phyloP scores from a whole-genome alignment of 2,113 vertebrate genomes.

The Ascaphus truei region DNA sequence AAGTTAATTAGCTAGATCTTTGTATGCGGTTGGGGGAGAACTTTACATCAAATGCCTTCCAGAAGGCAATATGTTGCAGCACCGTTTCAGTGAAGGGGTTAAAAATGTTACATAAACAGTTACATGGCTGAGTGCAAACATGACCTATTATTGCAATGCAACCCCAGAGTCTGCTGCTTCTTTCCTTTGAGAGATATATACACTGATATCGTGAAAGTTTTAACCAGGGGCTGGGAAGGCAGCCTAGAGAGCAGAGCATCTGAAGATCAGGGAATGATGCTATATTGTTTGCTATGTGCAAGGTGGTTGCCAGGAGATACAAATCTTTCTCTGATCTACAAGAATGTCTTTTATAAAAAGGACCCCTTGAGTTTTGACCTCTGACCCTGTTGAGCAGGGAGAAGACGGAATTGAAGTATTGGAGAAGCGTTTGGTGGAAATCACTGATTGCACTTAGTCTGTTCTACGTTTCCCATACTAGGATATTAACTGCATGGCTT shows the following conservation, averaged over 20 bases:
- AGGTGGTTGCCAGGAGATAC: neutral
- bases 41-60: too few species aligned
- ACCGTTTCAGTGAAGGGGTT: too few species aligned
- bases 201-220: too few species aligned
- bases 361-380: neutral
- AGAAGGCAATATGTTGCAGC: too few species aligned
- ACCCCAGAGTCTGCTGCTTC: too few species aligned
- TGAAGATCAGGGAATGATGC: neutral
- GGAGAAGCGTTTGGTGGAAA: neutral
- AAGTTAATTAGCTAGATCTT: too few species aligned
- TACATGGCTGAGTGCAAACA: too few species aligned
- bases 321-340: conserved; percentile 7
- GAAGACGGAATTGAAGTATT: neutral
- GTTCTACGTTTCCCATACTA: conserved; percentile 11
- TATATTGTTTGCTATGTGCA: neutral
- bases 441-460: conserved; percentile 10
- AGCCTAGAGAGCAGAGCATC: neutral
- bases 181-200: too few species aligned
- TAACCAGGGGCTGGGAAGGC: neutral
- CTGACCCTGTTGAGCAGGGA: neutral
- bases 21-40: too few species aligned
- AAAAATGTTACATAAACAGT: too few species aligned
- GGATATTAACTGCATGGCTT: conserved; percentile 7
- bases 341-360: conserved; percentile 18
- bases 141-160: too few species aligned